Conservation (phyloP, 2,797 vertebrate genomes). For the Malurus leucopterus region DNA sequence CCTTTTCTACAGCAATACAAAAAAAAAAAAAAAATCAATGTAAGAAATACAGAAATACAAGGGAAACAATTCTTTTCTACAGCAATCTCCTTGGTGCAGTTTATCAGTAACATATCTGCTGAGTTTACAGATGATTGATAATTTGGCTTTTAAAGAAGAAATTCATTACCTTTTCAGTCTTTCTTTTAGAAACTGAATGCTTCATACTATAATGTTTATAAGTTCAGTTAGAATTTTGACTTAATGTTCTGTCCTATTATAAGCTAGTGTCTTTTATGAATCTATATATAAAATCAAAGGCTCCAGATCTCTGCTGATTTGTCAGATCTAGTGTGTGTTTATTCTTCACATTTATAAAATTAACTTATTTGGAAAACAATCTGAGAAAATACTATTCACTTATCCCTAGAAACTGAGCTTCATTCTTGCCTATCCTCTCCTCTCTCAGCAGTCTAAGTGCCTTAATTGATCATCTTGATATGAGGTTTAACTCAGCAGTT, state of each 20-base stretch:
- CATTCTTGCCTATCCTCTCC: neutral
- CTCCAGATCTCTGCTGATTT: neutral
- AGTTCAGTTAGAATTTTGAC: neutral
- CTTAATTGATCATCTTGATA: constrained; percentile 8
- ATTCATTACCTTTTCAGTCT: neutral
- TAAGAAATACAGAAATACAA: neutral
- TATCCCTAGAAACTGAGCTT: neutral
- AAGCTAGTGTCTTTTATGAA: neutral
- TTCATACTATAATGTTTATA: neutral
- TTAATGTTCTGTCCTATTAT: neutral
- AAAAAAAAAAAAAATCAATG: neutral
- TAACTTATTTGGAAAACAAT: neutral
- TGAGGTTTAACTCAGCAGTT: neutral
- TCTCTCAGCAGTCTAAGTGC: neutral
- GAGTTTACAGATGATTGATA: neutral
- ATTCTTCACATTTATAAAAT: neutral
- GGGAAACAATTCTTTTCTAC: neutral
- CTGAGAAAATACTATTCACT: neutral
- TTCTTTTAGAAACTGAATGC: neutral
- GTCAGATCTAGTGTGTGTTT: neutral
- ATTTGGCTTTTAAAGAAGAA: neutral
- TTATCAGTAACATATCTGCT: neutral
- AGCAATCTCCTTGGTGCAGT: neutral
- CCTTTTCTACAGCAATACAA: neutral
- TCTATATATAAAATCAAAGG: neutral